These are phyloP conservation scores for Triops longicaudatus DNA, from an alignment of 1,140 invertebrate genomes.

Conservation along the genomic window DNA sequence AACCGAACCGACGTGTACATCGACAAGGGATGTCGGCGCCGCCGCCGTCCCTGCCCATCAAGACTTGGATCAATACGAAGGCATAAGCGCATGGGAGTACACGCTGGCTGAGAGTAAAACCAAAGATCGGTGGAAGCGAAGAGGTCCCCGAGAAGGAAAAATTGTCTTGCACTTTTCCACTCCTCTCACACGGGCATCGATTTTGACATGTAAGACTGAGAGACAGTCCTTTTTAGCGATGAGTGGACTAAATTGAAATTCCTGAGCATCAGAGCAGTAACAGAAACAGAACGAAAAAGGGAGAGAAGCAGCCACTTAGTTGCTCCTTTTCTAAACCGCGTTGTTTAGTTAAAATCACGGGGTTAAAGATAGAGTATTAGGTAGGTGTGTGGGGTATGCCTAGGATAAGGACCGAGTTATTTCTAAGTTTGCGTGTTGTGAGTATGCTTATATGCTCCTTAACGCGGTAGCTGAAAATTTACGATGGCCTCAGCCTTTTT, in stretches of 20 bases:
- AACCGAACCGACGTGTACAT: neutral
- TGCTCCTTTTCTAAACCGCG: neutral
- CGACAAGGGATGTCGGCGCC: conserved; percentile 13
- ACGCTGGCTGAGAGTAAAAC: neutral
- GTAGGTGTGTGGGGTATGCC: neutral
- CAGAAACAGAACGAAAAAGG: neutral
- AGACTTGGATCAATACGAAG: neutral
- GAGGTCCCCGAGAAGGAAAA: neutral
- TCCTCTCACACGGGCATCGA: neutral
- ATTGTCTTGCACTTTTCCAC: neutral
- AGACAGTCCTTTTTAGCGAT: neutral
- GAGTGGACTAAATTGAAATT: neutral
- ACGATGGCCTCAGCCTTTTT: neutral
- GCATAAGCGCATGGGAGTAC: conserved; percentile 12
- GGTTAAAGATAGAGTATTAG: neutral
- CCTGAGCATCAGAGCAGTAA: neutral
- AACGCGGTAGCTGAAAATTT: conserved; percentile 4
- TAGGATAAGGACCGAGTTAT: neutral
- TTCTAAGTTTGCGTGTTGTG: neutral
- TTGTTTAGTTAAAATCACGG: neutral
- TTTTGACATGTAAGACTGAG: neutral
- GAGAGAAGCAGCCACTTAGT: neutral
- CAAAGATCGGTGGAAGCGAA: neutral
- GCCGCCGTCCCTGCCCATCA: conserved; percentile 2
- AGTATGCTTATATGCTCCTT: neutral